Percentiles rank a stretch among this genome's conserved stretches.
phyloP scores from a whole-genome alignment of 2,888 invertebrate species.

The Catocala nupta region DNA sequence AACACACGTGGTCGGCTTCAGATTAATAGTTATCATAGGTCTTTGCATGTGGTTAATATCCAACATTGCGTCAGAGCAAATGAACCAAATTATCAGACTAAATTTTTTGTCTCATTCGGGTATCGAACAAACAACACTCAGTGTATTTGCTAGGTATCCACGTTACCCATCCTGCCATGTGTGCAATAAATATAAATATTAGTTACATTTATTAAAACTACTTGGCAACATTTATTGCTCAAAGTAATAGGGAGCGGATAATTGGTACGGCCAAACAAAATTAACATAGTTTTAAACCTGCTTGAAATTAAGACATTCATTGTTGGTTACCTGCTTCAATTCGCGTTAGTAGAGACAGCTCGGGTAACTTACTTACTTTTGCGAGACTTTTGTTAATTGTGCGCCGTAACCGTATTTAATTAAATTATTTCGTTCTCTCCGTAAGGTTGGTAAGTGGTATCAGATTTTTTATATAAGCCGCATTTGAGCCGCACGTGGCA shows the following conservation, averaged over 20 bases:
- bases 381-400: constrained; percentile 8
- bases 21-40: no score
- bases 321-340: constrained; percentile 13
- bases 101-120: no score
- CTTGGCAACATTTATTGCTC: constrained; percentile 45
- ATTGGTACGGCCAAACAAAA: constrained; percentile 55
- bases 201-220: constrained; percentile 22
- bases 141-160: no score
- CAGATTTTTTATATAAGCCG: no score
- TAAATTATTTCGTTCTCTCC: no score
- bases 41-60: no score
- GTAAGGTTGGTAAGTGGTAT: no score
- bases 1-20: no score
- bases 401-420: not conserved
- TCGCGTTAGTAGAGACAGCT: constrained; percentile 3
- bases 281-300: constrained; percentile 57
- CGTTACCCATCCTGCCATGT: not conserved
- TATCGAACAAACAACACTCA: no score
- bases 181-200: constrained; percentile 8
- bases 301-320: constrained; percentile 52
- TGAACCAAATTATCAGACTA: no score
- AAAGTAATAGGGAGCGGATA: constrained; percentile 48
- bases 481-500: no score
- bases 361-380: constrained; percentile 10
- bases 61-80: no score